phyloP scores from a whole-genome alignment of 2,113 vertebrate genomes.

The Trichechus manatus region DNA sequence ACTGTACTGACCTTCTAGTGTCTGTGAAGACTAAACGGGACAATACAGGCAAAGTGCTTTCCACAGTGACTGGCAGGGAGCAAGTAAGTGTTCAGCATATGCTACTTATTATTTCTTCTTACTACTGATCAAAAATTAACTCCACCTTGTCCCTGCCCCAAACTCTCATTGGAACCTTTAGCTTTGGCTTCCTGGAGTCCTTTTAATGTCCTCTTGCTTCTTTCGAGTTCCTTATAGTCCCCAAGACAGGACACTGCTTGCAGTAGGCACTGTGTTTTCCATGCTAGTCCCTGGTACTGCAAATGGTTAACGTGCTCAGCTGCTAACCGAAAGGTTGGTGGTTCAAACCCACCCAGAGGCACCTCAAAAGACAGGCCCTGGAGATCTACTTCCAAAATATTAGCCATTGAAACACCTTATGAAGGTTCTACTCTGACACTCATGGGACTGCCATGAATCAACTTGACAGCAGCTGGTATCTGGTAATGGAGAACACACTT shows the following conservation, averaged over 20 bases:
- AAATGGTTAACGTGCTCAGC: background rate
- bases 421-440: background rate
- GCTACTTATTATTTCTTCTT: background rate
- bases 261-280: background rate
- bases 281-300: background rate
- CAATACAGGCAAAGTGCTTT: background rate
- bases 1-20: background rate
- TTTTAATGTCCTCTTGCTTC: conserved; percentile 27
- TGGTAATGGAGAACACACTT: background rate
- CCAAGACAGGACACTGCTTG: background rate
- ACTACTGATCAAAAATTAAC: conserved; percentile 24
- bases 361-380: no score
- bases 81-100: background rate
- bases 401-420: background rate
- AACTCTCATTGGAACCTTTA: background rate
- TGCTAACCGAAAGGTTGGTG: background rate
- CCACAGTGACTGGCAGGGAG: background rate
- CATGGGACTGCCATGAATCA: background rate
- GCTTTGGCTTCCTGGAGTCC: background rate
- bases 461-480: background rate
- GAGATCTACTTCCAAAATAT: background rate
- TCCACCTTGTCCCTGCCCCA: background rate
- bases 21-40: background rate
- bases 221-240: background rate
- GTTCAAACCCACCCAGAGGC: background rate